These are phyloP conservation scores for Chloroceryle inda DNA, from an alignment of 2,797 vertebrate genomes.

Conservation along the genomic window DNA sequence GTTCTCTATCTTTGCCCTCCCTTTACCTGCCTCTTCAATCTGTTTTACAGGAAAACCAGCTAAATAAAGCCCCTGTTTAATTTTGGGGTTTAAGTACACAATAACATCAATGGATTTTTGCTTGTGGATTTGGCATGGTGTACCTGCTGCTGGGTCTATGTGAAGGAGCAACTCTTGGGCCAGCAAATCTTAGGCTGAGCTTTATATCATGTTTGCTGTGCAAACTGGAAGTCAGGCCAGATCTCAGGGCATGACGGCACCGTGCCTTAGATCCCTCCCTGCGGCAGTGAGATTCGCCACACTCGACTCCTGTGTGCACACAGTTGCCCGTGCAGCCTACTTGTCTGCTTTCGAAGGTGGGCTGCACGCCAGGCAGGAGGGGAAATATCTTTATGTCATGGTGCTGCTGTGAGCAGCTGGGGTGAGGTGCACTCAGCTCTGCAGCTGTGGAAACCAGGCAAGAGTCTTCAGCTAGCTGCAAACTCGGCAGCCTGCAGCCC, in stretches of 20 bases:
- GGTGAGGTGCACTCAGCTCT: neutral
- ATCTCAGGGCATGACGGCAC: fast-evolving
- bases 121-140: fast-evolving
- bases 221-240: neutral
- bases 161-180: neutral
- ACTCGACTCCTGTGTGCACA: fast-evolving
- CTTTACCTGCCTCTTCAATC: neutral
- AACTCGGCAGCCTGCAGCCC: neutral
- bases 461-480: neutral
- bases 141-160: neutral
- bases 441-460: neutral
- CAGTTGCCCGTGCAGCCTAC: neutral
- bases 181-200: neutral
- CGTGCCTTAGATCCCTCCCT: neutral
- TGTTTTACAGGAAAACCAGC: neutral
- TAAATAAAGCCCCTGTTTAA: neutral
- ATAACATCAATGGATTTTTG: neutral
- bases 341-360: neutral
- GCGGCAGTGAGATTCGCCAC: fast-evolving
- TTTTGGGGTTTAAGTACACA: neutral
- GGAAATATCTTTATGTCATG: fast-evolving
- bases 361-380: neutral
- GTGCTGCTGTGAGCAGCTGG: neutral
- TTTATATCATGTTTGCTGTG: fast-evolving
- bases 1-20: neutral